Percentiles rank a stretch among this genome's conserved stretches.
Evolutionary conservation across 2,797 vertebrate genomes (phyloP).

Genomic region (Gymnothorax reevesii): DNA sequence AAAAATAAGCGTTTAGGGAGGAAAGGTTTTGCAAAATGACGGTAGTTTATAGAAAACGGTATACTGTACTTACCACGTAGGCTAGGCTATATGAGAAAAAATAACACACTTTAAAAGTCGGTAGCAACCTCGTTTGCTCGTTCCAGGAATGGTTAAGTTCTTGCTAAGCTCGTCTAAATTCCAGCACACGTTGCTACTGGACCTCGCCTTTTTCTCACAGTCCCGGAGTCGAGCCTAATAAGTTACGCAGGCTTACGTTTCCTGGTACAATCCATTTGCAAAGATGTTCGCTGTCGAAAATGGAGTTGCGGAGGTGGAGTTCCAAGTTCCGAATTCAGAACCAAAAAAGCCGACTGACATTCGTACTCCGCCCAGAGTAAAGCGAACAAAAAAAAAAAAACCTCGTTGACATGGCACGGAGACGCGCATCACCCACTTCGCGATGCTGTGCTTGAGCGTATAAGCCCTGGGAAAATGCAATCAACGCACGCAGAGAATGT

Average conservation of each 20-base stretch:
- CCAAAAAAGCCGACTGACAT: background rate
- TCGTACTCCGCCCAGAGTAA: background rate
- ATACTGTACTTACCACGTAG: conserved; percentile 2
- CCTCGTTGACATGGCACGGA: no score
- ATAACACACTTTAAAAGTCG: background rate
- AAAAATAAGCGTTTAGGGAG: background rate
- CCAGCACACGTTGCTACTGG: background rate
- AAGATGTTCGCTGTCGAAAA: background rate
- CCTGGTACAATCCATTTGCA: background rate
- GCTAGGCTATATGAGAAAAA: background rate
- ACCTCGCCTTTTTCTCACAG: conserved; percentile 14
- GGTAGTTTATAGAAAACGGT: background rate
- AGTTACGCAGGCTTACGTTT: conserved; percentile 6
- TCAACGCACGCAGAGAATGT: no score
- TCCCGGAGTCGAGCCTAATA: background rate
- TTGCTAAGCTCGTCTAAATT: background rate
- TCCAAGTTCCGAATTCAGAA: background rate
- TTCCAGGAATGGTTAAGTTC: background rate
- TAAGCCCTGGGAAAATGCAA: no score
- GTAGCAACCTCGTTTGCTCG: background rate
- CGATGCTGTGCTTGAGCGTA: no score
- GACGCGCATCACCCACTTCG: no score
- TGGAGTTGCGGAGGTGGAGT: conserved; percentile 12
- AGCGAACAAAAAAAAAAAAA: background rate
- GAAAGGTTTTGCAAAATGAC: background rate